Evolutionary conservation across 2,888 invertebrate genomes (phyloP).

Genomic region (Arctia plantaginis): DNA sequence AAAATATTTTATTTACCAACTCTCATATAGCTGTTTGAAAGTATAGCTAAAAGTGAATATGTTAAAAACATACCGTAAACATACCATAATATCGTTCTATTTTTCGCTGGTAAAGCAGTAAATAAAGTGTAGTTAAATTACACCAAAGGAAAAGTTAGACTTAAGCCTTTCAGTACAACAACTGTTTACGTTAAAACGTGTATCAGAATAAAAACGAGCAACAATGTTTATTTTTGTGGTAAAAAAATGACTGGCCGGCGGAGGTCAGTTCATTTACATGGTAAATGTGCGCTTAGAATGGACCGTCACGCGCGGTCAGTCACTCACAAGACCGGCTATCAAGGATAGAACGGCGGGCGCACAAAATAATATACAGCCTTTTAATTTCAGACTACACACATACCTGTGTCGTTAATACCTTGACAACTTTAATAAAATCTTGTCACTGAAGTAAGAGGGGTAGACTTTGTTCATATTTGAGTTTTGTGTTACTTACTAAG

Average conservation of each 20-base stretch:
- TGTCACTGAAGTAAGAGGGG: slow-evolving; percentile 30
- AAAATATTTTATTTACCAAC: neutral
- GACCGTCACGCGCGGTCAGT: slow-evolving; percentile 79
- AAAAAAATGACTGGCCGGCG: slow-evolving; percentile 74
- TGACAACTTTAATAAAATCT: slow-evolving; percentile 35
- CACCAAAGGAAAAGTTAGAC: slow-evolving; percentile 30
- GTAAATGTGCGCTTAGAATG: slow-evolving; percentile 85
- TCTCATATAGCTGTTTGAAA: neutral
- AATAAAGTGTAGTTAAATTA: slow-evolving; percentile 10
- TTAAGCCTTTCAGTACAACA: slow-evolving; percentile 21
- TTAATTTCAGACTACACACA: slow-evolving; percentile 33
- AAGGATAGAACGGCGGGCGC: slow-evolving; percentile 42
- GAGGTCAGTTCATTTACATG: slow-evolving; percentile 83
- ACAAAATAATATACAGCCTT: slow-evolving; percentile 42
- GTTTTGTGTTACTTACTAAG: slow-evolving; percentile 8
- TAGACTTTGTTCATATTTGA: slow-evolving; percentile 6
- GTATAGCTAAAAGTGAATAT: neutral
- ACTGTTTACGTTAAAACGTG: slow-evolving; percentile 50
- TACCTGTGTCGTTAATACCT: slow-evolving; percentile 6
- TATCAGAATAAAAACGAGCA: slow-evolving; percentile 62
- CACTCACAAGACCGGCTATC: slow-evolving; percentile 67
- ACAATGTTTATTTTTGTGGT: slow-evolving; percentile 77
- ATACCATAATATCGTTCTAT: neutral
- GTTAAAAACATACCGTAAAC: neutral
- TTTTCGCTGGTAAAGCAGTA: slow-evolving; percentile 3